Evolutionary conservation across 2,113 vertebrate species (phyloP).

Genomic region (Neodon shergylaensis): DNA sequence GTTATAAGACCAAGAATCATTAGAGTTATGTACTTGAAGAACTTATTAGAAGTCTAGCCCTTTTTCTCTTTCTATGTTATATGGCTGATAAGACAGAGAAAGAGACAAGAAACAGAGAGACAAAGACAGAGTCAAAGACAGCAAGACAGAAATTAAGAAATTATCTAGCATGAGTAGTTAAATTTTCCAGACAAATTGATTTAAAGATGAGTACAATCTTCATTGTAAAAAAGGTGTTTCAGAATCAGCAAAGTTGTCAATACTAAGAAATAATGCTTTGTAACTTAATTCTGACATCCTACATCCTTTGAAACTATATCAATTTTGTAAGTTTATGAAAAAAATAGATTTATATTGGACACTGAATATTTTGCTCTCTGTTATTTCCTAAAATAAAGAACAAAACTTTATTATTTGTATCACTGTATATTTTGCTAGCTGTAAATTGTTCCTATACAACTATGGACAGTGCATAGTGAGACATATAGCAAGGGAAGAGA

Average conservation of each 20-base stretch:
- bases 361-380: background rate
- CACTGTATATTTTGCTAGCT: conserved; percentile 45
- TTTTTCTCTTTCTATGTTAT: background rate
- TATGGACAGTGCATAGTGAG: conserved; percentile 58
- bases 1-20: no score
- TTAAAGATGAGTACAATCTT: background rate
- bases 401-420: conserved; percentile 37
- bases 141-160: background rate
- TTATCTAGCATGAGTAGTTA: background rate
- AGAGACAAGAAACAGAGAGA: background rate
- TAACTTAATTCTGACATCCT: background rate
- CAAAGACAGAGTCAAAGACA: background rate
- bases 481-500: conserved; percentile 56
- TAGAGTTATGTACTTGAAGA: background rate
- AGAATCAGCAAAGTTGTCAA: background rate
- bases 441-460: conserved; percentile 58
- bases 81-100: no score
- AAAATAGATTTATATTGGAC: background rate
- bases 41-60: background rate
- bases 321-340: background rate
- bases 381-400: background rate
- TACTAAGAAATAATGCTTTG: background rate
- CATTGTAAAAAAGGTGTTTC: background rate
- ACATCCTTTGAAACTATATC: background rate
- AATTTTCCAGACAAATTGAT: background rate